Evolutionary conservation across 2,888 invertebrate species (phyloP).

Genomic region (Stramonita haemastoma): DNA sequence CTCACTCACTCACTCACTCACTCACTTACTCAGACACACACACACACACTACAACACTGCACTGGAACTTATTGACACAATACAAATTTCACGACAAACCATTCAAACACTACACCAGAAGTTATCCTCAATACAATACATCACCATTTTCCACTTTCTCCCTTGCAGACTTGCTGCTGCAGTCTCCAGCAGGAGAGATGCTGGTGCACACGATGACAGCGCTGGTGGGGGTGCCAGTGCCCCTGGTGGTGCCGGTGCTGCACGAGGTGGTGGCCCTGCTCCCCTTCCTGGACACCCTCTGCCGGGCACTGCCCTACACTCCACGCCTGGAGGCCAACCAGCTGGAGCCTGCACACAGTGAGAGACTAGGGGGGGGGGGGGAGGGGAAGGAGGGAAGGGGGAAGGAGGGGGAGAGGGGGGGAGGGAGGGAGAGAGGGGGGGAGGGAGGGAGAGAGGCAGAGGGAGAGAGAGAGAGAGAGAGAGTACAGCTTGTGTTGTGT

Average conservation of each 20-base stretch:
- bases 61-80: no score
- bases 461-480: no score
- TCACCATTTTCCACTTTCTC: neutral
- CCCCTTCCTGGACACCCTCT: conserved; percentile 73
- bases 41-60: no score
- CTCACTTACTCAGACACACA: no score
- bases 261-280: conserved; percentile 75
- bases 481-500: no score
- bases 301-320: conserved; percentile 68
- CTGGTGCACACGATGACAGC: conserved; percentile 81
- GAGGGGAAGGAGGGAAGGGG: no score
- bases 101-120: no score
- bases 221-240: conserved; percentile 80
- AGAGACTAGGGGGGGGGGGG: conserved; percentile 17
- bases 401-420: no score
- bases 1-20: no score
- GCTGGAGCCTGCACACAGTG: conserved; percentile 60
- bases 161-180: conserved; percentile 79
- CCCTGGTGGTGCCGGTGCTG: conserved; percentile 73
- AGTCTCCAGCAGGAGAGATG: conserved; percentile 82
- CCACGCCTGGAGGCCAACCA: conserved; percentile 68
- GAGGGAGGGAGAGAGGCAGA: no score
- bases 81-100: no score
- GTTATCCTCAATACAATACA: neutral
- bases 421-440: no score